These are phyloP conservation scores for Megaptera novaeangliae DNA, from an alignment of 2,113 vertebrate species.

Conservation along the genomic window DNA sequence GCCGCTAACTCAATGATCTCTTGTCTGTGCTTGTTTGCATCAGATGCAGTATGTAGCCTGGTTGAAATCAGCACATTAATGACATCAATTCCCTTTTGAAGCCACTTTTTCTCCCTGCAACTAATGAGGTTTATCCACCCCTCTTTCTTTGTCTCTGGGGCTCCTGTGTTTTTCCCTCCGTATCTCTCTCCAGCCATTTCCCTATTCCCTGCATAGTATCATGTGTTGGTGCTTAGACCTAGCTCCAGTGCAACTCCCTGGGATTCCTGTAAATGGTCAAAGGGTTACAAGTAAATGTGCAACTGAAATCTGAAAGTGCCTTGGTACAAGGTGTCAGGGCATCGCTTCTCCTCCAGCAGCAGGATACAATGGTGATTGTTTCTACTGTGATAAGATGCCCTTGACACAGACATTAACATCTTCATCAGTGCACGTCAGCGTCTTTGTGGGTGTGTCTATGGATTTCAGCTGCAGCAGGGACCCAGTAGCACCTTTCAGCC, in stretches of 20 bases:
- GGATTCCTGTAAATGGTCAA: not conserved
- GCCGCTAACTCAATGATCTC: not conserved
- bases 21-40: not conserved
- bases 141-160: not conserved
- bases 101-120: not conserved
- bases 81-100: not conserved
- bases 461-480: not conserved
- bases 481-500: not conserved
- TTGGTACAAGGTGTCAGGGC: too few relatives aligned
- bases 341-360: not conserved
- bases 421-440: not conserved
- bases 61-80: not conserved
- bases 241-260: not conserved
- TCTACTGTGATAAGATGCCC: not conserved
- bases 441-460: too few relatives aligned
- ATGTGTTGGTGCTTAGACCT: not conserved
- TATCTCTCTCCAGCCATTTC: not conserved
- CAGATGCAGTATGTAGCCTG: not conserved
- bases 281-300: not conserved
- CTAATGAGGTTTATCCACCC: not conserved
- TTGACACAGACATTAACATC: not conserved
- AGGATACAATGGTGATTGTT: not conserved
- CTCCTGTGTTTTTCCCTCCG: not conserved
- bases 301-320: not conserved
- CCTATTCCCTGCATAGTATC: not conserved